Conservation (phyloP, 2,888 invertebrate genomes). For the Drosophila diplacantha region DNA sequence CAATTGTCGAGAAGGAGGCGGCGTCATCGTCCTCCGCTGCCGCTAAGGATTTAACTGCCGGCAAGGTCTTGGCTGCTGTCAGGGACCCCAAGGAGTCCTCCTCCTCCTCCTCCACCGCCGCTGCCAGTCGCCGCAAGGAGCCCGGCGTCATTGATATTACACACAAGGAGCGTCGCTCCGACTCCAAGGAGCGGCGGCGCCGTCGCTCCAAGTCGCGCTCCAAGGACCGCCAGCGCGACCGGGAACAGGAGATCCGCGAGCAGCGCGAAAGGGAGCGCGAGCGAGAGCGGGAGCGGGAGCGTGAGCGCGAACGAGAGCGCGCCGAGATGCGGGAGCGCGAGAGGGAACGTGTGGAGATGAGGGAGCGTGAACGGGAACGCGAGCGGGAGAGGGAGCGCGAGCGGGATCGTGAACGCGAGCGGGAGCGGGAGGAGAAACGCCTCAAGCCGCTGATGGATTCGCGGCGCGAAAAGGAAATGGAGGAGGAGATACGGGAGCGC, state of each 20-base stretch:
- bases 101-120: neutral
- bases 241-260: slow-evolving; percentile 80
- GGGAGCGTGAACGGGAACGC: slow-evolving; percentile 53
- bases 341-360: slow-evolving; percentile 40
- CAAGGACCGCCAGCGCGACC: slow-evolving; percentile 80
- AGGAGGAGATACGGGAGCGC: slow-evolving; percentile 94
- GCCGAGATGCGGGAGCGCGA: slow-evolving; percentile 50
- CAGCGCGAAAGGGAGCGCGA: slow-evolving; percentile 77
- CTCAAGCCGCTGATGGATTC: slow-evolving; percentile 82
- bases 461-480: slow-evolving; percentile 88
- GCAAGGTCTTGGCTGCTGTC: neutral
- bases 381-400: slow-evolving; percentile 51
- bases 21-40: neutral
- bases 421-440: slow-evolving; percentile 77
- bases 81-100: slow-evolving; percentile 19
- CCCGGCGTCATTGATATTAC: slow-evolving; percentile 60
- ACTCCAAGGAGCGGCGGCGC: slow-evolving; percentile 58
- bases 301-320: slow-evolving; percentile 74
- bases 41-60: neutral
- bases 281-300: slow-evolving; percentile 79
- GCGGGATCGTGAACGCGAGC: slow-evolving; percentile 48
- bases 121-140: slow-evolving; percentile 44
- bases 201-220: slow-evolving; percentile 76
- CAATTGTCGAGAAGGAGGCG: slow-evolving; percentile 54
- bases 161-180: slow-evolving; percentile 66